Conservation (phyloP, 2,888 invertebrate genomes). For the Loripinus fragilis region DNA sequence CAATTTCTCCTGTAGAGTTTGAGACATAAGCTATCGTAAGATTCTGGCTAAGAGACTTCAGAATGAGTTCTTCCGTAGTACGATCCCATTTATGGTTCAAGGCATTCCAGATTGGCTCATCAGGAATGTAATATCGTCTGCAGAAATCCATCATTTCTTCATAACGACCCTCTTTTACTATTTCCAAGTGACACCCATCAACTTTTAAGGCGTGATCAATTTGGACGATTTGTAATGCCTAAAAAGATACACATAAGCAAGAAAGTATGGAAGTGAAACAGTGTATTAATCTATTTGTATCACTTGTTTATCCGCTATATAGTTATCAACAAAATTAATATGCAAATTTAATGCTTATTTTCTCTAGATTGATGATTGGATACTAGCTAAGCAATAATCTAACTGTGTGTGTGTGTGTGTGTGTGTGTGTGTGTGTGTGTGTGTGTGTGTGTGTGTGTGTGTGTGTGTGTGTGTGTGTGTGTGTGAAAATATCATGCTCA, state of each 20-base stretch:
- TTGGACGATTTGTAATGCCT: no score
- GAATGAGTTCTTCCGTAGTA: background rate
- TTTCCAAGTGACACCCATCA: background rate
- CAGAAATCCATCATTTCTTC: constrained; percentile 14
- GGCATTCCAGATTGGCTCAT: constrained; percentile 27
- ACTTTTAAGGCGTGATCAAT: no score
- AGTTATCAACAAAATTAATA: no score
- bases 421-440: background rate
- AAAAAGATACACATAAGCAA: no score
- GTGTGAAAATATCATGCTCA: no score
- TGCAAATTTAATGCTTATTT: no score
- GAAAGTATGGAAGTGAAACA: no score
- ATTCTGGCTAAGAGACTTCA: constrained; percentile 4
- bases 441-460: background rate
- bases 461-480: background rate
- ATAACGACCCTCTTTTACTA: constrained; percentile 26
- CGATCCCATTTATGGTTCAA: constrained; percentile 15
- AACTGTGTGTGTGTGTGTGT: background rate
- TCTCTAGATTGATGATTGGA: no score
- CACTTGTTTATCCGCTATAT: no score
- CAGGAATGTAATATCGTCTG: constrained; percentile 5
- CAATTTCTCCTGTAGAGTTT: constrained; percentile 26
- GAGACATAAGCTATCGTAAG: constrained; percentile 36
- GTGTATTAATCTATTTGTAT: no score
- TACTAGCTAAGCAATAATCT: background rate